Evolutionary conservation across 2,797 vertebrate species (phyloP), one percentile per base, ranked within the genome.

Genomic region (Sardinella longiceps): DNA sequence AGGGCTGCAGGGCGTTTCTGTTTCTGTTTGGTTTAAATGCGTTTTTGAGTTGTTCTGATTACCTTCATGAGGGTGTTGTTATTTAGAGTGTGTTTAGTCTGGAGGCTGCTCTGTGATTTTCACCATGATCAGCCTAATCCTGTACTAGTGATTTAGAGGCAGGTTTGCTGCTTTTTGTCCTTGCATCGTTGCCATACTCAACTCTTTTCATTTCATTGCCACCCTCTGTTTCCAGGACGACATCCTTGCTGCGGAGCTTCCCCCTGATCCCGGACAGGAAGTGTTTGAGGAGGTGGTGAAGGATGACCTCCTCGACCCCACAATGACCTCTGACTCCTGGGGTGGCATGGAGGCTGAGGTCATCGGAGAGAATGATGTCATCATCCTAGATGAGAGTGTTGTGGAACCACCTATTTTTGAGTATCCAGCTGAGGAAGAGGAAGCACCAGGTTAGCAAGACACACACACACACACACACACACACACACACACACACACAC

Each of bases 191-290:
- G 85, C n/a, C n/a, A n/a, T n/a, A n/a, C n/a, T n/a, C n/a, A n/a
- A n/a, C n/a, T n/a, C n/a, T n/a, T n/a, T n/a, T n/a, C n/a, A n/a
- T 81, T 87, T 12, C 37, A 43, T 53, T 5, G 18, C 48, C 48
- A 11, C 12, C 48, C 6, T 23, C 48, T 37, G 63, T 89, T 88
- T 93, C 86, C 92, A 98, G 98, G 94, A 94, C 83, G 90, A 88
- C 87, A 91, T 91, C 60, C 88, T 92, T 84, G 88, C 89, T 80
- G 91, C 93, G 83, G 95, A 96, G 91, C 92, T 91, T 90, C 91
- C 91, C 56, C 94, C 91, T n/a, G 86, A 91, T 48, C 82, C 81
- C 14, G 90, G 88, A 70, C 88, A 90, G 80, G 87, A 91, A 18
- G 6, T 25, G 50, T 14, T n/a, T 23, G 82, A 87, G 14, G 87